phyloP scores from a whole-genome alignment of 1,140 invertebrate genomes.

The Aphaenogaster ashmeadi region DNA sequence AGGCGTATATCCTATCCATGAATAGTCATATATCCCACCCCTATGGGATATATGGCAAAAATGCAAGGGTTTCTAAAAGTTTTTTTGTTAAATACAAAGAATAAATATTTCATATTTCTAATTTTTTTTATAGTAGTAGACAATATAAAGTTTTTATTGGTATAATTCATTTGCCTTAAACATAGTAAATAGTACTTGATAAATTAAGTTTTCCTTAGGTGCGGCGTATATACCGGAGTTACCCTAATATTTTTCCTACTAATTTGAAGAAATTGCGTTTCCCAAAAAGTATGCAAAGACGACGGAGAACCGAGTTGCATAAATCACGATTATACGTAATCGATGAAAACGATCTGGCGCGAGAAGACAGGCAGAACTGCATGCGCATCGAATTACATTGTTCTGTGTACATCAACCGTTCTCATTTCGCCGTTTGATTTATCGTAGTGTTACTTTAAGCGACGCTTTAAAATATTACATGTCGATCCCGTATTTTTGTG shows the following conservation, averaged over 20 bases:
- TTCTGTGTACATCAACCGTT: slow-evolving; percentile 23
- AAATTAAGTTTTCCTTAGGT: no score
- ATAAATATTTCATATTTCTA: no score
- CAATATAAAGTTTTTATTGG: no score
- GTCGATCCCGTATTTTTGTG: slow-evolving; percentile 46
- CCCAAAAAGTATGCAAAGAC: slow-evolving; percentile 45
- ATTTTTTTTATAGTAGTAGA: no score
- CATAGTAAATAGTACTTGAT: no score
- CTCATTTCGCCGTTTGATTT: slow-evolving; percentile 67
- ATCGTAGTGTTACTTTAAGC: slow-evolving; percentile 56
- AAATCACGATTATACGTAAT: slow-evolving; percentile 70
- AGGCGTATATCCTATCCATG: no score
- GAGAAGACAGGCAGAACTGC: slow-evolving; percentile 33
- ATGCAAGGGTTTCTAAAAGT: no score
- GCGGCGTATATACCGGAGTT: no score
- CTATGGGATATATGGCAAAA: no score
- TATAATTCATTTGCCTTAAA: no score
- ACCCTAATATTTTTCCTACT: slow-evolving; percentile 18
- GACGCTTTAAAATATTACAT: slow-evolving; percentile 61
- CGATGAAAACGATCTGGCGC: slow-evolving; percentile 49
- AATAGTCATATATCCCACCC: no score
- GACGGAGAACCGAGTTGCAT: neutral
- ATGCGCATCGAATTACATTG: slow-evolving; percentile 55
- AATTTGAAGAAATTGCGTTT: slow-evolving; percentile 65
- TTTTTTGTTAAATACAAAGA: no score